Percentiles rank a stretch among this genome's conserved stretches.
phyloP scores from a whole-genome alignment of 2,888 invertebrate genomes.

The Eupithecia dodoneata region DNA sequence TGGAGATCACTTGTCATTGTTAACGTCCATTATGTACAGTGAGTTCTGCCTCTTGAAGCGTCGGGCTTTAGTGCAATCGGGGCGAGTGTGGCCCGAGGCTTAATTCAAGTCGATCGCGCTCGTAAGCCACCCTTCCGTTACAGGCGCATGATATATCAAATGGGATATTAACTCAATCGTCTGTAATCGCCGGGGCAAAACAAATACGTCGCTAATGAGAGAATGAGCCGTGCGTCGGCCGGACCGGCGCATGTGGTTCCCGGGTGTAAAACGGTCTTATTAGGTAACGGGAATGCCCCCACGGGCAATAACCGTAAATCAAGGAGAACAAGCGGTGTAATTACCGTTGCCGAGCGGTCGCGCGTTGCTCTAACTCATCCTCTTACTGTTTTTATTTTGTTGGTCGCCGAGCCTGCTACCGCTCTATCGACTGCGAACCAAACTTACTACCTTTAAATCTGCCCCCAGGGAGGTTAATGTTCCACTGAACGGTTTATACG shows the following conservation, averaged over 20 bases:
- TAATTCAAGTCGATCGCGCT: conserved; percentile 57
- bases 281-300: conserved; percentile 83
- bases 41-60: conserved; percentile 33
- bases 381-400: conserved; percentile 82
- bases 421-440: conserved; percentile 79
- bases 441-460: conserved; percentile 82
- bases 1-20: conserved; percentile 40
- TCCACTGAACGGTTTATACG: conserved; percentile 73
- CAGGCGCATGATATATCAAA: conserved; percentile 73
- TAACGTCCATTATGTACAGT: conserved; percentile 30
- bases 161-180: conserved; percentile 78
- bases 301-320: conserved; percentile 85
- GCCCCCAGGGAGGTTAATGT: conserved; percentile 77
- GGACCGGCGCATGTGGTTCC: conserved; percentile 77
- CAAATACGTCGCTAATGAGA: conserved; percentile 80
- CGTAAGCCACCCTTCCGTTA: conserved; percentile 65
- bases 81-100: conserved; percentile 51
- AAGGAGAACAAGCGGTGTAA: conserved; percentile 85
- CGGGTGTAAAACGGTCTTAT: conserved; percentile 83
- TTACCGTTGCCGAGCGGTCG: conserved; percentile 83
- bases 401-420: conserved; percentile 73
- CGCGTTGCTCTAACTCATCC: conserved; percentile 82
- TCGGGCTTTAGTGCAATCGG: conserved; percentile 43
- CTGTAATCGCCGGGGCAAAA: conserved; percentile 75
- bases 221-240: conserved; percentile 70